A percentile compares a stretch with the other conserved stretches of the same genome.
phyloP scores from a whole-genome alignment of 2,888 invertebrate genomes.

The Lasioglossum oenotherae region DNA sequence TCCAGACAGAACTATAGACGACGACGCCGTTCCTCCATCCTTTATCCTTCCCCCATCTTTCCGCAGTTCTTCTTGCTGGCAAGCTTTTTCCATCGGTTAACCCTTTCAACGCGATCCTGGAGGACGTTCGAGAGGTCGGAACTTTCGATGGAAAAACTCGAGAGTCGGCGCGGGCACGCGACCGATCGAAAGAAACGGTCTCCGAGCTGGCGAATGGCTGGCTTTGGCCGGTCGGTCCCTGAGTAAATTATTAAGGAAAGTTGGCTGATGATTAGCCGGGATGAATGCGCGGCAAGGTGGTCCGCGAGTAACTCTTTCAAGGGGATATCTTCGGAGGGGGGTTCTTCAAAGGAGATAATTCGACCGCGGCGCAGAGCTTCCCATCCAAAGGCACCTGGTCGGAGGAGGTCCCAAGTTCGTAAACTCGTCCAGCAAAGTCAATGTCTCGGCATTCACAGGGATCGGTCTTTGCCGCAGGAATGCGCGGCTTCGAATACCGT shows the following conservation, averaged over 20 bases:
- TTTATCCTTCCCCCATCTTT: conserved; percentile 5
- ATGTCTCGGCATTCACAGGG: conserved; percentile 65
- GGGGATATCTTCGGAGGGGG: conserved; percentile 37
- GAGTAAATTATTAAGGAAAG: conserved; percentile 41
- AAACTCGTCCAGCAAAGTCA: conserved; percentile 61
- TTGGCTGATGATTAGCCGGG: conserved; percentile 56
- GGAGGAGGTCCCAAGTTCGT: conserved; percentile 61
- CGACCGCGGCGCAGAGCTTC: conserved; percentile 43
- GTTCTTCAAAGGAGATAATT: conserved; percentile 65
- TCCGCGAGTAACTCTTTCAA: conserved; percentile 56
- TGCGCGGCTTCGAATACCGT: conserved; percentile 66
- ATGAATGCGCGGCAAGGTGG: conserved; percentile 35
- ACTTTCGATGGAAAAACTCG: conserved; percentile 40
- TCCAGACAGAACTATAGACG: conserved; percentile 21
- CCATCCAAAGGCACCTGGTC: conserved; percentile 55
- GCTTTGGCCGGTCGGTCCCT: not conserved
- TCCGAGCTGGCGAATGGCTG: conserved; percentile 26
- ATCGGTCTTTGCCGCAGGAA: conserved; percentile 64
- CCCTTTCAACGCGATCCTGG: conserved; percentile 46
- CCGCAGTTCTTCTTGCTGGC: conserved; percentile 27
- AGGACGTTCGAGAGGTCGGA: conserved; percentile 52
- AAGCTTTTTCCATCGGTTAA: conserved; percentile 52
- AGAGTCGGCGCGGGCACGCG: conserved; percentile 44
- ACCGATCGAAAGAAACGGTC: conserved; percentile 50
- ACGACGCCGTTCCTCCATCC: not conserved